Conservation (phyloP, 2,888 invertebrate genomes). For the Apodemia mormo region DNA sequence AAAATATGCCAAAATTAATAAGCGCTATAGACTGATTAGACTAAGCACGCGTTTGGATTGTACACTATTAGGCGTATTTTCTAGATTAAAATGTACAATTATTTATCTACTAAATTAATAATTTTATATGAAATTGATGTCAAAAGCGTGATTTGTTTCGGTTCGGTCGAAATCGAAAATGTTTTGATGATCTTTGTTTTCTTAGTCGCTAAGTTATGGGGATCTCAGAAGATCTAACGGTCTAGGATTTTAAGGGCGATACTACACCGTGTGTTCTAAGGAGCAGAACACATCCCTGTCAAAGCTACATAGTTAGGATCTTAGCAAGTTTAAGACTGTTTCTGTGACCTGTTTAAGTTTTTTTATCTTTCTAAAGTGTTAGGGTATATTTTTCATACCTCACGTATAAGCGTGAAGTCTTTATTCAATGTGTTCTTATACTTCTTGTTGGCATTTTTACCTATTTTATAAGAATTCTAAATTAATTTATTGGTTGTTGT, state of each 20-base stretch:
- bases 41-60: constrained; percentile 76
- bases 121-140: constrained; percentile 60
- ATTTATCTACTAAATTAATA: constrained; percentile 70
- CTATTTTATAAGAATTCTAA: constrained; percentile 81
- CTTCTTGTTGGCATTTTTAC: constrained; percentile 82
- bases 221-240: constrained; percentile 60
- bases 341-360: constrained; percentile 82
- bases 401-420: constrained; percentile 52
- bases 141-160: constrained; percentile 63
- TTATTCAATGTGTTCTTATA: constrained; percentile 79
- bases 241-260: constrained; percentile 56
- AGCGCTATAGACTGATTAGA: constrained; percentile 82
- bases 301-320: constrained; percentile 76
- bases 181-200: constrained; percentile 67
- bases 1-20: constrained; percentile 75
- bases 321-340: constrained; percentile 82
- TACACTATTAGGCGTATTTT: constrained; percentile 81
- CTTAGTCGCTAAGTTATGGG: constrained; percentile 67
- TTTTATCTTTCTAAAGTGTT: constrained; percentile 74
- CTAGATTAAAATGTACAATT: constrained; percentile 75
- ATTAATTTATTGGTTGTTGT: constrained; percentile 82
- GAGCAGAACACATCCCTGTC: constrained; percentile 81
- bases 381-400: constrained; percentile 52
- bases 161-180: constrained; percentile 64
- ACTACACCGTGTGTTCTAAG: constrained; percentile 75